Conservation (phyloP, 2,888 invertebrate genomes). For the Xanthorhoe designata region DNA sequence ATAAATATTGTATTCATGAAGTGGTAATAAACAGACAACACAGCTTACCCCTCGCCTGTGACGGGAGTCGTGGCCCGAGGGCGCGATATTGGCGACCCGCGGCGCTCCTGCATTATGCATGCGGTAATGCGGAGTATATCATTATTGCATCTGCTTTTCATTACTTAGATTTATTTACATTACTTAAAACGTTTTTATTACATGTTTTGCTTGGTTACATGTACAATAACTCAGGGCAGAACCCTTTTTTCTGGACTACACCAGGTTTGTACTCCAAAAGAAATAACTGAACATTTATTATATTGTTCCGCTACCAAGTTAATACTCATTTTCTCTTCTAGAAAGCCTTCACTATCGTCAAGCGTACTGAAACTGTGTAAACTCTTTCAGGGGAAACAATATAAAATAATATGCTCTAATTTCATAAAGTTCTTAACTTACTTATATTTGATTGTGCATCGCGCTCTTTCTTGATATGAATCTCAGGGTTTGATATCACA, state of each 20-base stretch:
- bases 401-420: no score
- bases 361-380: no score
- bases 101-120: slow-evolving; percentile 69
- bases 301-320: no score
- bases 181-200: background rate
- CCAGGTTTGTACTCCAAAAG: no score
- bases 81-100: slow-evolving; percentile 53
- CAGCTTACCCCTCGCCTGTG: background rate
- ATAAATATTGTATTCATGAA: no score
- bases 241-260: background rate
- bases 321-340: no score
- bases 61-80: slow-evolving; percentile 6
- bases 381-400: no score
- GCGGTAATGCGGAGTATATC: slow-evolving; percentile 36
- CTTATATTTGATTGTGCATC: background rate
- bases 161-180: slow-evolving; percentile 12
- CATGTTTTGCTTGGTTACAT: no score
- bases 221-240: background rate
- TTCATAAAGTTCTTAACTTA: no score
- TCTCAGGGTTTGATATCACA: slow-evolving; percentile 15
- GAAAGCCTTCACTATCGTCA: no score
- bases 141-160: slow-evolving; percentile 40
- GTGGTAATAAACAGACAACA: no score
- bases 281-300: no score
- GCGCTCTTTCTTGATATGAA: slow-evolving; percentile 16